Base-by-base conservation (phyloP, 2,888 invertebrate species). In the Drosophila greeni region DNA sequence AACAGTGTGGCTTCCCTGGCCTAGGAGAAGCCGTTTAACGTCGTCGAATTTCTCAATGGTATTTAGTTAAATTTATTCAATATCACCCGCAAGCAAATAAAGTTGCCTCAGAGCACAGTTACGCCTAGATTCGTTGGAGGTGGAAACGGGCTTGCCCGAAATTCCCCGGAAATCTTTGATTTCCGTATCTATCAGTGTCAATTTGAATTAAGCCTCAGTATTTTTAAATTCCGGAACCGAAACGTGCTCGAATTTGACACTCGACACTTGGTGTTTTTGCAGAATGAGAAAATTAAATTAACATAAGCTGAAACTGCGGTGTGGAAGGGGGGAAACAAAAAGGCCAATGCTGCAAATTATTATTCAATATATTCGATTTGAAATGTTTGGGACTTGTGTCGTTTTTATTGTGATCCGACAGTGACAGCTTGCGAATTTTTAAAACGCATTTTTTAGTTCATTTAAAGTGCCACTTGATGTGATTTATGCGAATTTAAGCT, bases 341-440 rank as follows among this genome's bases (percentile, higher is more conserved):
- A 40, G 39, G 37, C 23, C 58, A 54, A 53, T 59, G 51, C 65
- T 48, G 40, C 34, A 60, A 73, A 82, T 83, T 79, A 80, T 74
- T 81, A 79, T 79, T 82, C 77, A 80, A 78, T 79, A 81, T 77
- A 79, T 71, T 77, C 55, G 67, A 73, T 77, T 66, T 82, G 70
- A 80, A 81, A 71, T 79, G 73, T 75, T 83, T 77, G 70, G 68
- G 71, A 78, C 70, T 74, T 76, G 74, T 49, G 64, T 69, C 72
- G 72, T 71, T 74, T 72, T 75, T 73, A 70, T 81, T 81, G 73
- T 68, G 57, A 62, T 69, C 40, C 42, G 40, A 20, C 45, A 29
- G 68, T 73, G 82, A 84, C 81, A 73, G 76, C 74, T 79, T 65
- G 69, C 71, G 81, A 79, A 84, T 84, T 78, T 81, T 72, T 69